Evolutionary conservation across 2,113 vertebrate genomes (phyloP).

Genomic region (Corapipo altera): DNA sequence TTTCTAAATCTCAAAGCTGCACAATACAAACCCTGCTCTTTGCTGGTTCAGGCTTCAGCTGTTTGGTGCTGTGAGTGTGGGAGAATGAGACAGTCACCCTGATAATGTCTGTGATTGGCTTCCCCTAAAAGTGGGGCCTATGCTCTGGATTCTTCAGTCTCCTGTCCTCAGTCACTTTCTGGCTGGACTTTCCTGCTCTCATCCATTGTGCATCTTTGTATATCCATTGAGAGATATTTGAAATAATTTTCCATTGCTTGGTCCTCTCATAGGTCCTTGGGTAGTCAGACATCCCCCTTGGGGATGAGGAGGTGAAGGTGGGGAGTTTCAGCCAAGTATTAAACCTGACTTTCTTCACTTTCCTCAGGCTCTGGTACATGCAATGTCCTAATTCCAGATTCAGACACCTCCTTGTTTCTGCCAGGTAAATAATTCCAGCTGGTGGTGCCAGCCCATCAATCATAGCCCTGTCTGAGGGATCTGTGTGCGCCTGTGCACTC

Average conservation of each 20-base stretch:
- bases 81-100: neutral
- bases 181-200: neutral
- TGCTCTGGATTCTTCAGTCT: neutral
- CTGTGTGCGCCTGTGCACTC: neutral
- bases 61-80: neutral
- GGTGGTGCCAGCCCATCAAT: neutral
- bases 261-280: neutral
- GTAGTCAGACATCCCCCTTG: neutral
- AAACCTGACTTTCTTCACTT: neutral
- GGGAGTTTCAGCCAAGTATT: neutral
- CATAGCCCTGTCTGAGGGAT: neutral
- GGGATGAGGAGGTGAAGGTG: neutral
- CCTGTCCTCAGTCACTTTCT: neutral
- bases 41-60: neutral
- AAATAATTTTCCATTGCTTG: neutral
- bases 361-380: neutral
- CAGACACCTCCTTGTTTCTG: neutral
- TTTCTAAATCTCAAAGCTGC: neutral
- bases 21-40: neutral
- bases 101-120: neutral
- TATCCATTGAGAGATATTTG: neutral
- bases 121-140: neutral
- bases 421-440: conserved; percentile 1
- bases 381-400: neutral
- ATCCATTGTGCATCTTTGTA: neutral